Evolutionary conservation across 92 coral and sea anemone species (phyloP).

Genomic region (Umimayanthus chanpuru): DNA sequence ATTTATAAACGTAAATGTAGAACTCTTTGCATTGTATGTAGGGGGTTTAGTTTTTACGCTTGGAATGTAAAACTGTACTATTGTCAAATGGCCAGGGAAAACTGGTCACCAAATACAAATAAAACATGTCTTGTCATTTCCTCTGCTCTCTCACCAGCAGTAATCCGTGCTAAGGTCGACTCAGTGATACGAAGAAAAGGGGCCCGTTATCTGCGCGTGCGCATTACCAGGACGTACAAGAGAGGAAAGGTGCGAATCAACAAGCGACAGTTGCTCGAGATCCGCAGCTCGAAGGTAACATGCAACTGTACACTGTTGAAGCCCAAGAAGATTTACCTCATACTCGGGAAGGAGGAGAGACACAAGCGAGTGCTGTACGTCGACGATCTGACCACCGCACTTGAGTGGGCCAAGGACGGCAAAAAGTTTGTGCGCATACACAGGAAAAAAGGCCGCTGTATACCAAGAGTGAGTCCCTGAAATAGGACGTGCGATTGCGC

Average conservation of each 20-base stretch:
- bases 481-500: background rate
- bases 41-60: too few relatives aligned
- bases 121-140: background rate
- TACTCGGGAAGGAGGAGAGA: slow-evolving; percentile 88
- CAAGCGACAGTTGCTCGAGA: slow-evolving; percentile 74
- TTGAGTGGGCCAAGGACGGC: slow-evolving; percentile 83
- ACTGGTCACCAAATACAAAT: background rate
- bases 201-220: slow-evolving; percentile 73
- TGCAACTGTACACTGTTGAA: slow-evolving; percentile 77
- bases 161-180: slow-evolving; percentile 87
- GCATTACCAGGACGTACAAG: slow-evolving; percentile 79
- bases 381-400: slow-evolving; percentile 79
- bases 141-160: slow-evolving; percentile 47
- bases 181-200: slow-evolving; percentile 69
- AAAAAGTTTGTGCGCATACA: slow-evolving; percentile 64
- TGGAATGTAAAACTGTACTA: too few relatives aligned
- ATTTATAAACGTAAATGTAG: too few relatives aligned
- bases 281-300: slow-evolving; percentile 72
- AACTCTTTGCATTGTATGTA: too few relatives aligned
- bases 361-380: slow-evolving; percentile 69
- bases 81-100: background rate
- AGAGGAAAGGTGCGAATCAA: slow-evolving; percentile 69
- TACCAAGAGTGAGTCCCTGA: slow-evolving; percentile 48
- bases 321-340: slow-evolving; percentile 66
- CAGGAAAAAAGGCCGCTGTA: slow-evolving; percentile 79